These are phyloP conservation scores for Pangasius macronema DNA, from an alignment of 2,797 vertebrate species.

Conservation along the genomic window DNA sequence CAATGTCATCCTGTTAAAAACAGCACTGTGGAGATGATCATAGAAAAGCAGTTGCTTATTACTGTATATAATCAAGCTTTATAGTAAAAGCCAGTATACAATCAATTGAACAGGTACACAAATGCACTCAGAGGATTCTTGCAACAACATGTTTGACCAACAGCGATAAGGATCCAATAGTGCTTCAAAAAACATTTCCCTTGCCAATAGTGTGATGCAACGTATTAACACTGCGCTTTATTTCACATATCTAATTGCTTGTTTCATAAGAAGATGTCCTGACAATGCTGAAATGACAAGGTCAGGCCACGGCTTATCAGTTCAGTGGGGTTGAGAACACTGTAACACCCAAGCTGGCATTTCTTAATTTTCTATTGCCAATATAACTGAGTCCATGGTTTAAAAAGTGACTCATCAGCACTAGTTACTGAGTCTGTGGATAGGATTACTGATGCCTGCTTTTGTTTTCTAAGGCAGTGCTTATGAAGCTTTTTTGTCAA, in stretches of 20 bases:
- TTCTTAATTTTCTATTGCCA: not conserved
- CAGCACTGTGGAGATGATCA: not conserved
- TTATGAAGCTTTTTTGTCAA: not conserved
- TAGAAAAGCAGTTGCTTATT: not conserved
- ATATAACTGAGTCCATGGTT: not conserved
- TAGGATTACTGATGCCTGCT: not conserved
- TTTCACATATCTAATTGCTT: not conserved
- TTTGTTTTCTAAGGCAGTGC: not conserved
- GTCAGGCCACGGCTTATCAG: conserved; percentile 1
- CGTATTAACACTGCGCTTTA: not conserved
- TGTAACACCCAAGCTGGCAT: not conserved
- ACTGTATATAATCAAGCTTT: not conserved
- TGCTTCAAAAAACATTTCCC: conserved; percentile 9
- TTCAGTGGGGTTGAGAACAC: not conserved
- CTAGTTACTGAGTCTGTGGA: not conserved
- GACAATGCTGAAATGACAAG: not conserved
- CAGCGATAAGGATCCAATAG: not conserved
- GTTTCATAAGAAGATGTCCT: not conserved
- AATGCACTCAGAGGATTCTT: not conserved
- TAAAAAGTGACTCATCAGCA: not conserved
- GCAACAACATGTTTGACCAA: not conserved
- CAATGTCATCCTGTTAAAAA: not conserved
- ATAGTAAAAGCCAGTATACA: not conserved
- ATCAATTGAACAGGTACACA: not conserved
- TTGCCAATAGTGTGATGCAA: conserved; percentile 9